Percentiles rank a stretch among this genome's conserved stretches.
Conservation (phyloP, 2,797 vertebrate species). For the Aselliscus stoliczkanus region DNA sequence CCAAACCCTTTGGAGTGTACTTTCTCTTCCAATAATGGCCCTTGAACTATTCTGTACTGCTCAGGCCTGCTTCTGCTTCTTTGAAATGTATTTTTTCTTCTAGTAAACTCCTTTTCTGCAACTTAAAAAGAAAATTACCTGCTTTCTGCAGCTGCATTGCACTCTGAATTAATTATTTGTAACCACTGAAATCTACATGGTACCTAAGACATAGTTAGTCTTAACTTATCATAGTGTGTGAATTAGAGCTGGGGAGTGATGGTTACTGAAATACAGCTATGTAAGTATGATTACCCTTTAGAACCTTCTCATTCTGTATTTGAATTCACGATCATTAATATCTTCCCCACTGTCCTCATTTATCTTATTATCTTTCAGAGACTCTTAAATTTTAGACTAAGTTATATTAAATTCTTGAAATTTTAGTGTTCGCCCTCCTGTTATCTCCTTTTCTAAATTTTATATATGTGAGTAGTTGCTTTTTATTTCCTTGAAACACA, state of each 20-base stretch:
- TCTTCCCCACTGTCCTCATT: not conserved
- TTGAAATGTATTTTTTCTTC: too few relatives aligned
- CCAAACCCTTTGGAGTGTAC: too few relatives aligned
- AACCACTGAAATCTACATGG: not conserved
- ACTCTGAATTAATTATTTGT: not conserved
- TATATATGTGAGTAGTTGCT: not conserved
- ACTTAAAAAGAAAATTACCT: not conserved
- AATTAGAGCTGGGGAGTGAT: not conserved
- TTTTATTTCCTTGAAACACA: not conserved
- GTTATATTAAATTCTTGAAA: not conserved
- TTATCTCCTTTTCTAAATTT: not conserved
- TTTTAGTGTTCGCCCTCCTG: not conserved
- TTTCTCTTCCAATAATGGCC: too few relatives aligned
- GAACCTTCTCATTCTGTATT: not conserved
- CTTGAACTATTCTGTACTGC: too few relatives aligned
- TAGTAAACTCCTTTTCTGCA: too few relatives aligned
- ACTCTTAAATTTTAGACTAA: not conserved
- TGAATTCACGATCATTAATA: not conserved
- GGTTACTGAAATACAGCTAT: not conserved
- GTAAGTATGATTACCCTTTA: conserved; percentile 2
- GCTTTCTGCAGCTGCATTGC: not conserved
- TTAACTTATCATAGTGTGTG: not conserved
- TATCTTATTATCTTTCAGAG: not conserved
- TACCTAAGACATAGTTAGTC: not conserved
- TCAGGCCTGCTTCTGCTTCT: too few relatives aligned